A percentile compares a stretch with the other conserved stretches of the same genome.
These are phyloP conservation scores for Cephus spinipes DNA, from an alignment of 2,888 invertebrate species.

Conservation along the genomic window DNA sequence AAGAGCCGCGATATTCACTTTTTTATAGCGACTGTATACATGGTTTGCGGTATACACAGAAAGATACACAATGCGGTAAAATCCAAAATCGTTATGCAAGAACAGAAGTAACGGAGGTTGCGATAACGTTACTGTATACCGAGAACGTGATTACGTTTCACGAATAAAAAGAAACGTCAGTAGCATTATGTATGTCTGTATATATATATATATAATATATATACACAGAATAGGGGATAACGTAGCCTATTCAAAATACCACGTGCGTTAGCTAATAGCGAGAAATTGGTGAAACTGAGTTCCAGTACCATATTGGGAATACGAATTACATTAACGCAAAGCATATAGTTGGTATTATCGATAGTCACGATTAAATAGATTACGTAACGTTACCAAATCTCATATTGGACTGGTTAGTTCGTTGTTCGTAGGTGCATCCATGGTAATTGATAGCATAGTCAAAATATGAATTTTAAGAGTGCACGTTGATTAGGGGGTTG, in stretches of 20 bases:
- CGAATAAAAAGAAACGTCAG: neutral
- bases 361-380: neutral
- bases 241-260: neutral
- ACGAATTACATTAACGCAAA: neutral
- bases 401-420: neutral
- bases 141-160: neutral
- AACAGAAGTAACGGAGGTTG: neutral
- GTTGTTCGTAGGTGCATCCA: neutral
- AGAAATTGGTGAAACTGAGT: neutral
- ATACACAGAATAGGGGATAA: neutral
- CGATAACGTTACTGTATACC: neutral
- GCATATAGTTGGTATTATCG: neutral
- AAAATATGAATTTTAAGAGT: neutral
- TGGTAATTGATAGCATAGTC: neutral
- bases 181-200: neutral
- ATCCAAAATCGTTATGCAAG: neutral
- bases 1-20: neutral
- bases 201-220: no score
- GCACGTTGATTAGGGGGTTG: accelerated
- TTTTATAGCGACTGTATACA: neutral
- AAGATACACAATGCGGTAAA: neutral
- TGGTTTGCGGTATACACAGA: neutral
- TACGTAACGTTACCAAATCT: neutral
- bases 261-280: neutral
- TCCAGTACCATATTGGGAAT: neutral